Base-by-base conservation (phyloP, 2,888 invertebrate species). In the Reticulitermes lucifugus region DNA sequence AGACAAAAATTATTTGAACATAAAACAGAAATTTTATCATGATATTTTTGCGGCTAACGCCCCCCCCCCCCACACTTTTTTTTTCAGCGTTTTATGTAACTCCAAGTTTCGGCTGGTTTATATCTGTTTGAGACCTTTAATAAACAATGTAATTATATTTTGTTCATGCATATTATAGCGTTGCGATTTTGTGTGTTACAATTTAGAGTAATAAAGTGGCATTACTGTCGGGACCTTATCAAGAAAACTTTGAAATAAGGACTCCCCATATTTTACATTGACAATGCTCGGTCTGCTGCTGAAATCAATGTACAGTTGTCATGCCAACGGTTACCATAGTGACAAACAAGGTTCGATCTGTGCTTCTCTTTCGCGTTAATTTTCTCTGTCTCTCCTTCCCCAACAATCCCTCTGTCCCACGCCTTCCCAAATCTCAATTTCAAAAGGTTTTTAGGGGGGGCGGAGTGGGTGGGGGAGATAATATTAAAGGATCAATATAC, bases 291-390 rank as follows among this genome's bases (percentile, higher is more conserved):
- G 60, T 35, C n/a, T 71, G 60, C 51, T 59, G 60, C 89, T 90
- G 91, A 91, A 91, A 91, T 91, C 91, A 91, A 91, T 91, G 91
- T 91, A 90, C 90, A 89, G 87, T 89, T 88, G 88, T 89, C 89
- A 87, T 88, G 89, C 88, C 88, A 88, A 89, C 89, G 87, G 86
- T 86, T 83, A 46, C 85, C 83, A 83, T 79, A 83, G 86, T 55
- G 83, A 85, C 84, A 86, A 85, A 85, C 85, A 84, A 85, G 86
- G 84, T 85, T 84, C 79, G n/a, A 70, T 35, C 35, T 60, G 7
- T 43, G 65, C 55, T 18, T 46, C 59, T 79, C 84, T n/a, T 79
- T 70, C 65, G 70, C 70, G 84, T 83, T 82, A 81, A 75, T 85
- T 80, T 82, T 60, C 81, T 35, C 83, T 79, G 70, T 70, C 79